Conservation (phyloP, 2,888 invertebrate genomes). For the Papilio gigon region DNA sequence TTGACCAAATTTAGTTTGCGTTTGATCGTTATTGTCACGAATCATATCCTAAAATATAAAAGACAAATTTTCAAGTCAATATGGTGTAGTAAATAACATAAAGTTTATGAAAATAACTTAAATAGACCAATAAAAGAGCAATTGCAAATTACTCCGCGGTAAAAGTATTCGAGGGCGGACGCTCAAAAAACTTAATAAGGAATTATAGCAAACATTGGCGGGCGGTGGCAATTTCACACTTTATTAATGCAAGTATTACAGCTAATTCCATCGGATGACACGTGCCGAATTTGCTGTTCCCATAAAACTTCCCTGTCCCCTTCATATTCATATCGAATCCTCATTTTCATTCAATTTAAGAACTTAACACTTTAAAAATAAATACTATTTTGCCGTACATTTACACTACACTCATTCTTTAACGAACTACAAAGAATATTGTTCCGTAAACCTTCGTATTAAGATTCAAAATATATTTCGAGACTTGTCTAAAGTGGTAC, state of each 20-base stretch:
- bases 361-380: conserved; percentile 48
- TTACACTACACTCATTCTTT: not conserved
- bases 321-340: conserved; percentile 37
- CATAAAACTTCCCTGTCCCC: conserved; percentile 72
- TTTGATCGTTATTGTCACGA: not conserved
- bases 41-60: not conserved
- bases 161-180: conserved; percentile 47
- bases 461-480: conserved; percentile 50
- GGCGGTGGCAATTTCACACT: conserved; percentile 82
- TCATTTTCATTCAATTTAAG: conserved; percentile 53
- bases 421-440: conserved; percentile 34
- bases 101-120: not conserved
- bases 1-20: not conserved
- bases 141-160: conserved; percentile 42
- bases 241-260: conserved; percentile 82
- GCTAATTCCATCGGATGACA: conserved; percentile 79
- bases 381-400: conserved; percentile 31
- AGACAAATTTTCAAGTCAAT: not conserved
- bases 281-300: conserved; percentile 80
- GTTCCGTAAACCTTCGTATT: conserved; percentile 45
- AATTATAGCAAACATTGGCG: conserved; percentile 76
- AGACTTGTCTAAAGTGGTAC: conserved; percentile 42
- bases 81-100: not conserved
- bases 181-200: conserved; percentile 70
- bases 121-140: conserved; percentile 41